Conservation (phyloP, 2,113 vertebrate species). For the Malaclemys terrapin region DNA sequence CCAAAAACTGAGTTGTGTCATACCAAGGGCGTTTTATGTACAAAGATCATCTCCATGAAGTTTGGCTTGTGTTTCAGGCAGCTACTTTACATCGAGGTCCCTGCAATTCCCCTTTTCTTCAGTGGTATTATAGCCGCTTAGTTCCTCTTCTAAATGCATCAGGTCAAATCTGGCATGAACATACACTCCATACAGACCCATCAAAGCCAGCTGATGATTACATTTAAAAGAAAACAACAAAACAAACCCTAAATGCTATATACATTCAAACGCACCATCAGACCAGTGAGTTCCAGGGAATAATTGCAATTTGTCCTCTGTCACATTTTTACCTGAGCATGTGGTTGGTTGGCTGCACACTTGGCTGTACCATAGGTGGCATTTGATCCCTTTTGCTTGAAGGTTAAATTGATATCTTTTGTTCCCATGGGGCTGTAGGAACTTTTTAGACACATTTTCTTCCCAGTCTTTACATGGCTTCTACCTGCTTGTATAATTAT, state of each 20-base stretch:
- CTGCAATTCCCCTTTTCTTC: neutral
- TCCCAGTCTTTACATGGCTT: neutral
- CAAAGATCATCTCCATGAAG: neutral
- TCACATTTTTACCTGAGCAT: neutral
- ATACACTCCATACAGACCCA: neutral
- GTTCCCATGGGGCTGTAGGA: neutral
- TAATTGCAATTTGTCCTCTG: neutral
- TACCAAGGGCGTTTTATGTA: neutral
- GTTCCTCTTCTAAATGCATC: neutral
- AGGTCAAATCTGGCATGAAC: neutral
- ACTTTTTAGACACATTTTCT: constrained; percentile 36
- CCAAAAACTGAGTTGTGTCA: neutral
- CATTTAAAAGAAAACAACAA: constrained; percentile 26
- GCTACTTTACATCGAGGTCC: neutral
- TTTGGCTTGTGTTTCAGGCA: neutral
- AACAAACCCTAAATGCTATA: neutral
- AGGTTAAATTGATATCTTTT: neutral
- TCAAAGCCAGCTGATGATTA: neutral
- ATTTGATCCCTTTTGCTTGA: constrained; percentile 31
- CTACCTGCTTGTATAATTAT: neutral
- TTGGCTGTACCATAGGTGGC: neutral
- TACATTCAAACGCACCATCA: neutral
- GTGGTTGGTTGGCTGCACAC: neutral
- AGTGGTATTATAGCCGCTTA: neutral
- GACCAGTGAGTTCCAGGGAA: neutral